phyloP scores from a whole-genome alignment of 1,140 invertebrate genomes.

The Phortica variegata region DNA sequence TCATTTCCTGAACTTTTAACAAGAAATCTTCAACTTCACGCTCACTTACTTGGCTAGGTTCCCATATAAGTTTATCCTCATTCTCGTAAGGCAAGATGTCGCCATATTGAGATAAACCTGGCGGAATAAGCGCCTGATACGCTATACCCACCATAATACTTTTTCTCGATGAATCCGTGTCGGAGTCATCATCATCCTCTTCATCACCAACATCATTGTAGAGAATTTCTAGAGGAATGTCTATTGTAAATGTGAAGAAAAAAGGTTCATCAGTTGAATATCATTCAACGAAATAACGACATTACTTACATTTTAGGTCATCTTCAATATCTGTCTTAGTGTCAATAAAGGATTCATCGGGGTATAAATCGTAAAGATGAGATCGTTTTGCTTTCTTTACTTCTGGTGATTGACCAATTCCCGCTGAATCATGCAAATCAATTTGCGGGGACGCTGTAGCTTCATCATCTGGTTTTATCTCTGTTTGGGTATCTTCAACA shows the following conservation, averaged over 20 bases:
- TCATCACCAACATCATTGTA: conserved; percentile 75
- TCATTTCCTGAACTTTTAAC: conserved; percentile 53
- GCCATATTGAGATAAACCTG: conserved; percentile 87
- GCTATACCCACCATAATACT: conserved; percentile 95
- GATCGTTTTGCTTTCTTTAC: conserved; percentile 38
- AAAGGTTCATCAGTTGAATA: conserved; percentile 21
- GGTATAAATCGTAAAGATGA: conserved; percentile 44
- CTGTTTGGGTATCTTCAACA: too few relatives aligned
- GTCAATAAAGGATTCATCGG: conserved; percentile 41
- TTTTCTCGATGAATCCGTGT: conserved; percentile 66
- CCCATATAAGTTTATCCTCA: conserved; percentile 93
- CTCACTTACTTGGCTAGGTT: conserved; percentile 75
- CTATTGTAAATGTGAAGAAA: too few relatives aligned
- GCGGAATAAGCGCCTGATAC: conserved; percentile 91
- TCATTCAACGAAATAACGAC: background rate
- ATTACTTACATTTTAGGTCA: conserved; percentile 27
- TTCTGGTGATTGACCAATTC: too few relatives aligned
- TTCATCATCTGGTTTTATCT: too few relatives aligned
- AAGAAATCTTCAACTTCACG: conserved; percentile 81
- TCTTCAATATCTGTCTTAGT: conserved; percentile 42
- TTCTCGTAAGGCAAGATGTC: conserved; percentile 94
- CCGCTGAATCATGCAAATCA: too few relatives aligned
- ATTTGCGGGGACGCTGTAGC: too few relatives aligned
- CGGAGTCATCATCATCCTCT: conserved; percentile 75
- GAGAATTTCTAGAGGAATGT: conserved; percentile 63